phyloP scores from a whole-genome alignment of 2,797 vertebrate genomes.

The Trichosurus vulpecula region DNA sequence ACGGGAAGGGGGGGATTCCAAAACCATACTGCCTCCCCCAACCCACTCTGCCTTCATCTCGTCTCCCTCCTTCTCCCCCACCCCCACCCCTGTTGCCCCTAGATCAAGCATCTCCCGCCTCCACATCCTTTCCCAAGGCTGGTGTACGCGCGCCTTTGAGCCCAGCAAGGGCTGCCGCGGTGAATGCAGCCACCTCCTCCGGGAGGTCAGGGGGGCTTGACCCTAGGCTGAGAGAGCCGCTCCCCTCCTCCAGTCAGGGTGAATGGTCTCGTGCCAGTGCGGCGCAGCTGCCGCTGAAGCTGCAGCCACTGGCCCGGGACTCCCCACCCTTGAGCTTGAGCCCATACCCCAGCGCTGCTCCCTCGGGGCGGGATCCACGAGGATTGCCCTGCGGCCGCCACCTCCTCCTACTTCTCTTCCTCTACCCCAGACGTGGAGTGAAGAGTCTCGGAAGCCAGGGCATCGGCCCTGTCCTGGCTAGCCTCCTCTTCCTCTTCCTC shows the following conservation, averaged over 20 bases:
- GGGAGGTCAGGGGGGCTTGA: background rate
- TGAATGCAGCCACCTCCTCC: conserved; percentile 32
- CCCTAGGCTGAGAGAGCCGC: background rate
- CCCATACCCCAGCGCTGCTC: conserved; percentile 65
- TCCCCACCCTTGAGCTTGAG: conserved; percentile 71
- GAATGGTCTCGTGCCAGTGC: background rate
- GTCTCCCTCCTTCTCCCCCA: background rate
- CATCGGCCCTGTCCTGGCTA: background rate
- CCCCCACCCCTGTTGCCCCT: background rate
- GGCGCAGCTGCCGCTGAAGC: conserved; percentile 22
- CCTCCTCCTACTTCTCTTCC: conserved; percentile 15
- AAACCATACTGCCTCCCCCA: background rate
- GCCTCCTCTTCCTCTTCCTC: background rate
- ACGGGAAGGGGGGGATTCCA: background rate
- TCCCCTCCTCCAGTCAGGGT: background rate
- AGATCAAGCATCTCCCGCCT: background rate
- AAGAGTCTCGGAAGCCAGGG: background rate
- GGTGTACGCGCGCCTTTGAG: background rate
- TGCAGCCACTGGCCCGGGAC: conserved; percentile 50
- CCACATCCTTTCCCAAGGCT: background rate
- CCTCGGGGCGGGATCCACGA: conserved; percentile 57
- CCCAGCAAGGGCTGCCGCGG: conserved; percentile 17
- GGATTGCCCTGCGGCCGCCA: conserved; percentile 53
- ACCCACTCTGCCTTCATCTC: background rate
- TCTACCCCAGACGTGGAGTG: background rate